A percentile compares a stretch with the other conserved stretches of the same genome.
These are phyloP conservation scores for Pseudococcus jackbeardsleyi DNA, from an alignment of 2,888 invertebrate genomes.

Conservation along the genomic window DNA sequence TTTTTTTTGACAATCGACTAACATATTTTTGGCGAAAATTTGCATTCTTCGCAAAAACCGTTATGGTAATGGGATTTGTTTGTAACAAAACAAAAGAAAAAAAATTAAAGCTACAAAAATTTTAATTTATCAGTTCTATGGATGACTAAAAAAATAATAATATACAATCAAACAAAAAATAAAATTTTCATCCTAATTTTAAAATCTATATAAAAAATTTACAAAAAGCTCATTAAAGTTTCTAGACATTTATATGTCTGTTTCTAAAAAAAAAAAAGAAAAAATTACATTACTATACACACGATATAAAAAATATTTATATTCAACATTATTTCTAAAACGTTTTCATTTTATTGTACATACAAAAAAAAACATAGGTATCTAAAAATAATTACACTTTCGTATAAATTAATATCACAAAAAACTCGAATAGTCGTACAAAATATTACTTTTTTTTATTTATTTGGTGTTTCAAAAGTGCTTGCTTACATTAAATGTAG, in stretches of 20 bases:
- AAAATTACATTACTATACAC: neutral
- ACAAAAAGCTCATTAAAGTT: constrained; percentile 56
- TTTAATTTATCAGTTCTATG: constrained; percentile 59
- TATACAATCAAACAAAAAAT: constrained; percentile 55
- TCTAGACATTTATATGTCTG: constrained; percentile 44
- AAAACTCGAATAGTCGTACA: constrained; percentile 42
- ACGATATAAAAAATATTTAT: neutral
- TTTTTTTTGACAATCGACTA: constrained; percentile 26
- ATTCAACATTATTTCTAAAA: constrained; percentile 23
- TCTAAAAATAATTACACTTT: constrained; percentile 53
- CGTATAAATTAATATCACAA: constrained; percentile 60
- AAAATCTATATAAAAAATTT: constrained; percentile 30
- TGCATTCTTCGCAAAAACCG: constrained; percentile 31
- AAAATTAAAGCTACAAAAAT: constrained; percentile 58
- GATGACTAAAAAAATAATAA: constrained; percentile 59
- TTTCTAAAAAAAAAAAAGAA: neutral
- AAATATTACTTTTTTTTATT: constrained; percentile 46
- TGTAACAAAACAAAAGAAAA: constrained; percentile 26
- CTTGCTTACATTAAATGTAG: constrained; percentile 44
- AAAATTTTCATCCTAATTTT: constrained; percentile 39
- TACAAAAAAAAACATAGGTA: constrained; percentile 45
- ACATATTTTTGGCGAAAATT: constrained; percentile 32
- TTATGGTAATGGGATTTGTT: constrained; percentile 37
- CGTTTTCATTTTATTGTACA: constrained; percentile 28
- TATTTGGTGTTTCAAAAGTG: constrained; percentile 50